These are phyloP conservation scores for Chunga burmeisteri DNA, from an alignment of 2,113 vertebrate species.

Conservation along the genomic window DNA sequence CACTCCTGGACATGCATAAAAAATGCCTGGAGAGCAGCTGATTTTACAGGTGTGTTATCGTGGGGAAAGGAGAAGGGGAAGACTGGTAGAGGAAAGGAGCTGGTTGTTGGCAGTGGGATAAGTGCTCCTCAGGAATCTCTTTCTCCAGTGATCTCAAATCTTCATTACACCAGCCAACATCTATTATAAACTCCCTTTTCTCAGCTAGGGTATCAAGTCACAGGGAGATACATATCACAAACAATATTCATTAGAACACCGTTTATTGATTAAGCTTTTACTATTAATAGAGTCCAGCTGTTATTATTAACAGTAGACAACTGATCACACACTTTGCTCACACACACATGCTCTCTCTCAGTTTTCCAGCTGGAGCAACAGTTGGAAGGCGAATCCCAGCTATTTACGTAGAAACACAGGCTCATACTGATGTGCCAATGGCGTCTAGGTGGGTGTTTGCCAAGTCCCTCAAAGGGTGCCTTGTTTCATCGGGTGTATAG, in stretches of 20 bases:
- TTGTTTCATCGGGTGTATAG: background rate
- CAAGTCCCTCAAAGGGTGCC: background rate
- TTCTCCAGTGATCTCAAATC: background rate
- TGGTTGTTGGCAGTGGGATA: background rate
- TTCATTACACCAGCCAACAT: background rate
- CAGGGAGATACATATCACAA: background rate
- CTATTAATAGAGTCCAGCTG: background rate
- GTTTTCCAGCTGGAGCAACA: background rate
- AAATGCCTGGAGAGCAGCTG: background rate
- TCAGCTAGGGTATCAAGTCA: background rate
- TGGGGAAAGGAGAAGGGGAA: background rate
- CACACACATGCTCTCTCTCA: background rate
- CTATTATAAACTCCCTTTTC: background rate
- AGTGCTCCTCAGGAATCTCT: background rate
- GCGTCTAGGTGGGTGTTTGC: background rate
- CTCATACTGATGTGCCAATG: rapidly evolving
- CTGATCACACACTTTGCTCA: background rate
- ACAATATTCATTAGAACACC: background rate
- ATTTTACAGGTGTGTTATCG: background rate
- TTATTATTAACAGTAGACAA: background rate
- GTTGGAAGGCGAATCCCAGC: background rate
- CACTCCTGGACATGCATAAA: background rate
- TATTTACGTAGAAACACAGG: background rate
- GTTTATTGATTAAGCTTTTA: background rate
- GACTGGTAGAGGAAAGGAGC: background rate